Conservation (phyloP, 2,113 vertebrate species). For the Gopherus evgoodei region DNA sequence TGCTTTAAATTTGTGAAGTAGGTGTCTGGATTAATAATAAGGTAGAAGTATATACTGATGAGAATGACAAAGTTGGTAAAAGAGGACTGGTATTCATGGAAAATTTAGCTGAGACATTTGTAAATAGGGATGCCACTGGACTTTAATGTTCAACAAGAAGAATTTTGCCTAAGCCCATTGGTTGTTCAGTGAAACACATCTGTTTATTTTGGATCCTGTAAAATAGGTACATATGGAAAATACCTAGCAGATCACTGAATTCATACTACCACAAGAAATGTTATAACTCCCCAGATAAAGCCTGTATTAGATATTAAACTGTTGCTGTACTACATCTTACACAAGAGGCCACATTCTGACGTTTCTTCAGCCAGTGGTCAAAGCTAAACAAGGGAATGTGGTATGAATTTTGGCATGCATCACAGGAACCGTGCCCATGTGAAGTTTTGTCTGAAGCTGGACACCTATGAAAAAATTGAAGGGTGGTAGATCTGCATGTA, state of each 20-base stretch:
- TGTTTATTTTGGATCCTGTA: background rate
- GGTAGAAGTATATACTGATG: background rate
- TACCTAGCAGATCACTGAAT: background rate
- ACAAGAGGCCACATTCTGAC: background rate
- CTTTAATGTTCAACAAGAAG: background rate
- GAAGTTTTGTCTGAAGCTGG: background rate
- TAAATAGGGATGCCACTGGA: background rate
- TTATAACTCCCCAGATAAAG: background rate
- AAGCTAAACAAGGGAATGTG: accelerated
- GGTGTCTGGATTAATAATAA: background rate
- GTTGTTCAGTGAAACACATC: background rate
- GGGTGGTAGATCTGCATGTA: background rate
- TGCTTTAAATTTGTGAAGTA: background rate
- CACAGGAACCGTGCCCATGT: background rate
- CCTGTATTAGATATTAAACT: background rate
- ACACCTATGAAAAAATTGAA: background rate
- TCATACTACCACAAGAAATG: background rate
- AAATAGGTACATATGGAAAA: background rate
- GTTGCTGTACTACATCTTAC: background rate
- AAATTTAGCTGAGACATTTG: background rate
- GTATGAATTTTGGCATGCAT: accelerated
- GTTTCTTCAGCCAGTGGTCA: background rate
- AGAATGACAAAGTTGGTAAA: background rate
- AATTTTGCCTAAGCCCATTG: background rate
- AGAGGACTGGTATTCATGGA: background rate